Percentiles rank a stretch among this genome's conserved stretches.
Evolutionary conservation across 2,888 invertebrate species (phyloP).

Genomic region (Xylota segnis): DNA sequence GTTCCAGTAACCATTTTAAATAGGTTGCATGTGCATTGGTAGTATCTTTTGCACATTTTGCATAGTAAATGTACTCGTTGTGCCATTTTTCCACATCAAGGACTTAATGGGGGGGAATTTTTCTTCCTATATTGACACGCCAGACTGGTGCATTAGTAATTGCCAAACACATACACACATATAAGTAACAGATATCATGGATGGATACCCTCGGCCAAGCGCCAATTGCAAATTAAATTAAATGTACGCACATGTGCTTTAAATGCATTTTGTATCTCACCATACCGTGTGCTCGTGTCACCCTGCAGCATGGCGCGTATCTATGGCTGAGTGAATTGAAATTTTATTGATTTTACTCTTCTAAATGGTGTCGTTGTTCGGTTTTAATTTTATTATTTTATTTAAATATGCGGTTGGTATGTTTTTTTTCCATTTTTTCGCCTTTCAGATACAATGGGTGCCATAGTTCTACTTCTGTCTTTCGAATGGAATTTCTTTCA

Average conservation of each 20-base stretch:
- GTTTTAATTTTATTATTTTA: slow-evolving; percentile 57
- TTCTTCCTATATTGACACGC: slow-evolving; percentile 20
- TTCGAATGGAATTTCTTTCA: slow-evolving; percentile 20
- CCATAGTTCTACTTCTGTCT: slow-evolving; percentile 39
- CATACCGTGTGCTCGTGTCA: neutral
- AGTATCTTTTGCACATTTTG: neutral
- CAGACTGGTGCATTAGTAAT: slow-evolving; percentile 28
- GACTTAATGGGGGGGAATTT: slow-evolving; percentile 5
- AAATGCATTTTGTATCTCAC: slow-evolving; percentile 50
- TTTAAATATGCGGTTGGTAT: slow-evolving; percentile 36
- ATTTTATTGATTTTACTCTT: slow-evolving; percentile 61
- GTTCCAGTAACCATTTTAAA: slow-evolving; percentile 16
- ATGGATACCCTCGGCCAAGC: slow-evolving; percentile 66
- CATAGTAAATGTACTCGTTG: slow-evolving; percentile 2
- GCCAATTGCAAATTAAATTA: slow-evolving; percentile 62
- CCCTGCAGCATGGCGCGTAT: slow-evolving; percentile 10
- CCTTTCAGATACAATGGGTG: slow-evolving; percentile 40
- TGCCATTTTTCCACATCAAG: slow-evolving; percentile 32
- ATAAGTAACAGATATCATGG: slow-evolving; percentile 19
- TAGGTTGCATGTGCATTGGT: neutral
- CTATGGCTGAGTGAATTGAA: slow-evolving; percentile 49
- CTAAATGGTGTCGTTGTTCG: slow-evolving; percentile 58
- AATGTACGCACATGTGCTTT: slow-evolving; percentile 71
- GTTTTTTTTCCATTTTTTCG: slow-evolving; percentile 14
- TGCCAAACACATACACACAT: slow-evolving; percentile 20